Evolutionary conservation across 2,113 vertebrate genomes (phyloP).

Genomic region (Apodemus sylvaticus): DNA sequence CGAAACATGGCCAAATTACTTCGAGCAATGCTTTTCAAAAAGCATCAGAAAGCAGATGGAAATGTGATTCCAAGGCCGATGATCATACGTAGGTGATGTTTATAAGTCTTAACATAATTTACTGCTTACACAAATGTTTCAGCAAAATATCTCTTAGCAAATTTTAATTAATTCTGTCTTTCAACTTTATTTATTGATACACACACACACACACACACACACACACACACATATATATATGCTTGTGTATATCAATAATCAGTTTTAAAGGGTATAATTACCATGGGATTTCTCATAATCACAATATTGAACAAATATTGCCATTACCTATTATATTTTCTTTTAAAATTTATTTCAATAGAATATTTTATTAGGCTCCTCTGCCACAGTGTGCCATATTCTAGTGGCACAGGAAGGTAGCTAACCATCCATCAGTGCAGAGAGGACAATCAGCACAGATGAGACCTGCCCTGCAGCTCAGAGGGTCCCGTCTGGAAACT

Average conservation of each 20-base stretch:
- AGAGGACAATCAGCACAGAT: no score
- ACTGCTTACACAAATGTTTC: background rate
- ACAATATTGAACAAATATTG: background rate
- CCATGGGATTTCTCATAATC: background rate
- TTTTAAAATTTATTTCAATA: background rate
- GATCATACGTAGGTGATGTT: background rate
- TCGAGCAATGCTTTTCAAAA: slow-evolving; percentile 5
- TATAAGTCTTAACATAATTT: background rate
- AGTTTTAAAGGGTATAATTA: background rate
- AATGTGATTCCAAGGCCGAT: background rate
- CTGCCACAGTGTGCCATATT: no score
- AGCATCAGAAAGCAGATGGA: background rate
- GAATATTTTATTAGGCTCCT: background rate
- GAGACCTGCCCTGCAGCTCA: no score
- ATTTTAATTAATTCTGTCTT: background rate
- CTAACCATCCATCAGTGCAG: no score
- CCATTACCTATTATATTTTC: background rate
- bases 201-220: no score
- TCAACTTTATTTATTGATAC: background rate
- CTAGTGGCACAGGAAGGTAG: no score
- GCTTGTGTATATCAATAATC: no score
- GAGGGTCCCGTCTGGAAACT: no score
- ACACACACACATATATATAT: no score
- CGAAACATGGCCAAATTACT: background rate
- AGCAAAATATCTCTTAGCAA: background rate